phyloP scores from a whole-genome alignment of 1,140 invertebrate genomes.

The Drosophila chauvacae region DNA sequence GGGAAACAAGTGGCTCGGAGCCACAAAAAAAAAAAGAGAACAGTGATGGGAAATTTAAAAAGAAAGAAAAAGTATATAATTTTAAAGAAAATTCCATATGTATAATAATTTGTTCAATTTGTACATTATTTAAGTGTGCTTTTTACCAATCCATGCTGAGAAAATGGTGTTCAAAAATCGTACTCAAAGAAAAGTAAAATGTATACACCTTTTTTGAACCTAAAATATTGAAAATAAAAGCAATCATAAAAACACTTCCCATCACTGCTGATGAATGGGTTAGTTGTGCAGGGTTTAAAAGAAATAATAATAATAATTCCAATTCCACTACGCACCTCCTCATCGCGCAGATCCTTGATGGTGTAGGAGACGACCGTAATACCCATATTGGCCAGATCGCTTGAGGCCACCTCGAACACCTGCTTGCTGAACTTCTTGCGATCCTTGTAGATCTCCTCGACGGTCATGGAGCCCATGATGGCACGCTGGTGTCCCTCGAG shows the following conservation, averaged over 20 bases:
- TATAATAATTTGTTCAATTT: background rate
- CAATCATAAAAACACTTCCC: conserved; percentile 3
- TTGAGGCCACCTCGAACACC: conserved; percentile 97
- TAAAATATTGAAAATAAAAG: background rate
- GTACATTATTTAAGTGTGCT: background rate
- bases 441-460: conserved; percentile 99
- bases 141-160: background rate
- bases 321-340: conserved; percentile 89
- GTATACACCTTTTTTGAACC: too few species aligned
- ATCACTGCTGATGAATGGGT: conserved; percentile 33
- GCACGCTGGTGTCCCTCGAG: conserved; percentile 98
- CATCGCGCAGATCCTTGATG: conserved; percentile 98
- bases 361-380: conserved; percentile 99
- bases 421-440: conserved; percentile 99
- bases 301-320: background rate
- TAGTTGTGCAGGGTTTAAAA: conserved; percentile 16
- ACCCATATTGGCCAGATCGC: conserved; percentile 98
- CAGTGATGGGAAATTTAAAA: conserved; percentile 11
- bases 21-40: conserved; percentile 4
- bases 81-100: background rate
- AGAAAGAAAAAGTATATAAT: background rate
- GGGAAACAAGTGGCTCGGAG: conserved; percentile 16
- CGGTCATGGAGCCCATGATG: conserved; percentile 99
- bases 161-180: background rate
- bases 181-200: background rate